These are phyloP conservation scores for Drosophila truncata DNA, from an alignment of 1,140 invertebrate genomes.

Conservation along the genomic window DNA sequence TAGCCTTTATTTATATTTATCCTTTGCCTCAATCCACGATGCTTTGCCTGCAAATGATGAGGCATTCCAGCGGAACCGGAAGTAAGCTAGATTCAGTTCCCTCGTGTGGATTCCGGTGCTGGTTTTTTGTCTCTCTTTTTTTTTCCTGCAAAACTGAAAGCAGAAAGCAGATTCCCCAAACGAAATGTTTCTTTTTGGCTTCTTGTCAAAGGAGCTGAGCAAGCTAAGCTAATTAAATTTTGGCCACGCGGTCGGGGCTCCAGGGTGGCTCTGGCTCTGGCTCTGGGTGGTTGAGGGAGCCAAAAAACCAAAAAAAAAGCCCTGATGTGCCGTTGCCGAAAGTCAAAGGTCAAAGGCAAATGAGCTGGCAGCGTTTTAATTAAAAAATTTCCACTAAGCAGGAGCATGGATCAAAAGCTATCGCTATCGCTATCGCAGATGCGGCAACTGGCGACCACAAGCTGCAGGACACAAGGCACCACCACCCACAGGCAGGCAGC, in stretches of 20 bases:
- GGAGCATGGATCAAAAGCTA: slow-evolving; percentile 73
- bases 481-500: neutral
- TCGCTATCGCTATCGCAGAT: slow-evolving; percentile 76
- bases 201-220: slow-evolving; percentile 69
- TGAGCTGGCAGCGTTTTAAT: slow-evolving; percentile 69
- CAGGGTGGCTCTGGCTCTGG: slow-evolving; percentile 3
- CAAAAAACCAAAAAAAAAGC: slow-evolving; percentile 21
- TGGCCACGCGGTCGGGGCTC: slow-evolving; percentile 55
- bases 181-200: slow-evolving; percentile 47
- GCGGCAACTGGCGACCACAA: slow-evolving; percentile 73
- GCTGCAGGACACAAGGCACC: slow-evolving; percentile 55
- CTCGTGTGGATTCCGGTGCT: slow-evolving; percentile 10
- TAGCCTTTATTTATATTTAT: no score
- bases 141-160: slow-evolving; percentile 1
- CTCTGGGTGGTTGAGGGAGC: neutral
- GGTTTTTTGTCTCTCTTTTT: slow-evolving; percentile 7
- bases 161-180: slow-evolving; percentile 20
- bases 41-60: slow-evolving; percentile 38
- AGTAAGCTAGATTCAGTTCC: slow-evolving; percentile 22
- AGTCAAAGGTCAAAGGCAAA: slow-evolving; percentile 70
- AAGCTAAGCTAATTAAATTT: slow-evolving; percentile 81
- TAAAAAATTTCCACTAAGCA: slow-evolving; percentile 69
- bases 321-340: slow-evolving; percentile 12
- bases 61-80: slow-evolving; percentile 14
- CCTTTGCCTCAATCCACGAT: neutral